Percentiles rank a stretch among this genome's conserved stretches.
Conservation (phyloP, 2,888 invertebrate species). For the Lasioglossum vierecki region DNA sequence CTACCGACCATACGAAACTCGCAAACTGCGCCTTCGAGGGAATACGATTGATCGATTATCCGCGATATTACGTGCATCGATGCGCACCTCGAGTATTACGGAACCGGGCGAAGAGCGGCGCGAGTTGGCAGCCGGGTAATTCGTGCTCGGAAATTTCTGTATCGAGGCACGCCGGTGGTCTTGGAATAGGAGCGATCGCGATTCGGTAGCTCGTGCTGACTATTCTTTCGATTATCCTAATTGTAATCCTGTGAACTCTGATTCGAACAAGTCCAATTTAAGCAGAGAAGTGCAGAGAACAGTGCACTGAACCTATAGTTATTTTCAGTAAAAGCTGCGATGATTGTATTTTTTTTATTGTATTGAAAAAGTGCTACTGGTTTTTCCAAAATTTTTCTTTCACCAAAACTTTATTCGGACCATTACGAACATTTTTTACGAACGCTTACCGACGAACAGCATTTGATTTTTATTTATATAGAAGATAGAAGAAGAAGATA, state of each 20-base stretch:
- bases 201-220: neutral
- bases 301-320: no score
- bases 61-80: conserved; percentile 42
- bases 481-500: no score
- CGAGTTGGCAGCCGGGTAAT: conserved; percentile 20
- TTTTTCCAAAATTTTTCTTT: no score
- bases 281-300: no score
- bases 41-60: conserved; percentile 60
- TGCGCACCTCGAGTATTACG: conserved; percentile 16
- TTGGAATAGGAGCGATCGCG: neutral
- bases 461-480: no score
- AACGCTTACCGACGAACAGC: no score
- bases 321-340: no score
- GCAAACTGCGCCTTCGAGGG: conserved; percentile 48
- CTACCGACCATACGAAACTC: conserved; percentile 48
- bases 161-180: conserved; percentile 22
- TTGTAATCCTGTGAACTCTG: neutral
- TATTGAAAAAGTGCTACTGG: no score
- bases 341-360: no score
- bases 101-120: neutral
- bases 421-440: no score
- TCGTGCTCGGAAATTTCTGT: conserved; percentile 39
- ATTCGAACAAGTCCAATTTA: no score
- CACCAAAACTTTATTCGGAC: no score
- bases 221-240: neutral